Conservation (phyloP, 2,113 vertebrate genomes). For the Chloropsis hardwickii region DNA sequence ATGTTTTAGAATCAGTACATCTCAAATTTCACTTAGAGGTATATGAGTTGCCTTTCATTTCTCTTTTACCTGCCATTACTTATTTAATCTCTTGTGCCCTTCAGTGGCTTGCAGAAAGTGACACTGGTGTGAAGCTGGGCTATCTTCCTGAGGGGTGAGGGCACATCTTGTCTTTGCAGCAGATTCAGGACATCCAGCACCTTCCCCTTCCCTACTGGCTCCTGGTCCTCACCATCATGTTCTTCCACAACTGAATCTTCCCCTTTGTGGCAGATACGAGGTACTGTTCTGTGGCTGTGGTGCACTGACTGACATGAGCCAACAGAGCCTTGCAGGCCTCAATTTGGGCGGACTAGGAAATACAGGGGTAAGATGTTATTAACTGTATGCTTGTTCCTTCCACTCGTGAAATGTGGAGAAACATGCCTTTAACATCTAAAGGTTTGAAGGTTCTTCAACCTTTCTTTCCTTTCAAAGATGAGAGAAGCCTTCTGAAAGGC, state of each 20-base stretch:
- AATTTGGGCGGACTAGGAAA: background rate
- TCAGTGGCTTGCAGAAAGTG: background rate
- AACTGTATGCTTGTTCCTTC: background rate
- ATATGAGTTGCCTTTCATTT: background rate
- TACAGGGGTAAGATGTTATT: background rate
- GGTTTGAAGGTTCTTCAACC: background rate
- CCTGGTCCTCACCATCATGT: conserved; percentile 82
- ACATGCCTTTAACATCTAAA: background rate
- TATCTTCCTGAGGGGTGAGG: background rate
- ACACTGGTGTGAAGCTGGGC: background rate
- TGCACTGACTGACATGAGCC: background rate
- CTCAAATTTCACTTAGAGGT: background rate
- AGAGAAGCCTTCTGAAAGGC: background rate
- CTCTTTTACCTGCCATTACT: background rate
- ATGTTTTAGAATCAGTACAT: background rate
- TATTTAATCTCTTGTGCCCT: background rate
- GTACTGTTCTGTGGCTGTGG: conserved; percentile 19
- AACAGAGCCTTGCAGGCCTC: background rate
- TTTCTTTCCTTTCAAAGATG: background rate
- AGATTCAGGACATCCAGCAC: conserved; percentile 71
- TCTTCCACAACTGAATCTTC: conserved; percentile 82
- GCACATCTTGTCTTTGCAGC: conserved; percentile 56
- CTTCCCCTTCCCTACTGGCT: conserved; percentile 79
- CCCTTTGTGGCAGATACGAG: conserved; percentile 82
- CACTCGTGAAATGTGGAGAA: background rate